Base-by-base conservation (phyloP, 2,797 vertebrate species). In the Heliangelus exortis region DNA sequence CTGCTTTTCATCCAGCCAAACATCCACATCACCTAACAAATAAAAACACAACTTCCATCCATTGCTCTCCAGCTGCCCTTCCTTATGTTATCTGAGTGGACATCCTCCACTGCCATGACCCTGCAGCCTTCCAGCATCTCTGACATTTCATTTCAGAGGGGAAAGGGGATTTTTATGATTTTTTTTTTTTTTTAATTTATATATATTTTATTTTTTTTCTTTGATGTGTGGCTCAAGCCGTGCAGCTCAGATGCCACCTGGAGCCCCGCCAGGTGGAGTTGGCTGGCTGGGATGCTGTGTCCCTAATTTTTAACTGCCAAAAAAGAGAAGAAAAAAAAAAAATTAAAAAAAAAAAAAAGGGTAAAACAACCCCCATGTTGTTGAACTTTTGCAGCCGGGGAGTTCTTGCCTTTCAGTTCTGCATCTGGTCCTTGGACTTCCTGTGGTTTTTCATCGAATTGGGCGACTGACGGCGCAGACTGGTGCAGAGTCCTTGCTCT, bases 381-480 rank as follows among this genome's bases (percentile, higher is more conserved):
- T 91, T 94, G 95, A 96, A 83, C 93, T 92, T 92, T 26, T 91
- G 92, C 16, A 92, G 95, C 95, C 65, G 87, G 69, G 87, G 95
- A 92, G 82, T 96, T 90, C 74, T 43, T 85, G 76, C 97, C 89
- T 86, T 87, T 95, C 61, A 92, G 83, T 92, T 92, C 95, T 96
- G 68, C 86, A 92, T 98, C 97, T 97, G 97, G 96, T 97, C 89
- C 25, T 95, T 78, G 67, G 96, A 93, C 96, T 98, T 97, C 98
- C 97, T 96, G 98, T 97, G 98, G 97, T 97, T 97, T 97, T 97
- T 95, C 96, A 93, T 95, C 91, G 36, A 96, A 96, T 97, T 97
- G 84, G 72, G 58, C 97, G 96, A 97, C 91, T 94, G 96, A 92
- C 95, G 93, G 80, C 20, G 39, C 96, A 97, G 96, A 96, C 94